Evolutionary conservation across 2,888 invertebrate genomes (phyloP), one percentile per base, ranked within the genome.

Genomic region (Cantharis flavilabris): DNA sequence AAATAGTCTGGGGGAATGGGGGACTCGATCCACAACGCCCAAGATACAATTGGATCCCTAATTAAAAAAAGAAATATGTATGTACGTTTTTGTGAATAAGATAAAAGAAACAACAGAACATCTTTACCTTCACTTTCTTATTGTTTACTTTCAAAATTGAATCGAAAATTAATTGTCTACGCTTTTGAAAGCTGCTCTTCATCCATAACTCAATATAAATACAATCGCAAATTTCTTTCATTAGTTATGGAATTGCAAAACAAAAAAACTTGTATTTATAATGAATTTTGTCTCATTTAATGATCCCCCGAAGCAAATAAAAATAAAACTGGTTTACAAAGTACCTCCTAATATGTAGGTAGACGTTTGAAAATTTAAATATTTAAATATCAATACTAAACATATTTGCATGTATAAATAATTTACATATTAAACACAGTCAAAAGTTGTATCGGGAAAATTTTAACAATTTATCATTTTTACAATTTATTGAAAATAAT

Each of bases 181-280:
- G 49, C 7, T 49, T 49, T 49, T 49, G 49, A 49, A 49, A 49
- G 49, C 49, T 49, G n/a, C n/a, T 49, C 49, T 49, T 49, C 49
- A 49, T 49, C 49, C 49, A 49, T 49, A 49, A 49, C 49, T 49
- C 49, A n/a, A 49, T 49, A 49, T n/a, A 49, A 49, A 49, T 49
- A 49, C 49, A 49, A 49, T 49, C 49, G 49, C 49, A 13, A 49
- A 49, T 49, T 49, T 49, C 49, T 49, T 49, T 49, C 49, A 49
- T 49, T 49, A 49, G 49, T 49, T 49, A 49, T 49, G n/a, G 49
- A 49, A 49, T 49, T 49, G n/a, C 49, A 49, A 49, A 49, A 49
- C 49, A 67, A 67, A 67, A 65, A 67, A 67, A 67, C 23, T 67
- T 67, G 65, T 67, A 67, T 67, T 67, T 67, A 67, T 67, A 67